A percentile compares a stretch with the other conserved stretches of the same genome.
Conservation (phyloP, 2,797 vertebrate species). For the Cuculus canorus region DNA sequence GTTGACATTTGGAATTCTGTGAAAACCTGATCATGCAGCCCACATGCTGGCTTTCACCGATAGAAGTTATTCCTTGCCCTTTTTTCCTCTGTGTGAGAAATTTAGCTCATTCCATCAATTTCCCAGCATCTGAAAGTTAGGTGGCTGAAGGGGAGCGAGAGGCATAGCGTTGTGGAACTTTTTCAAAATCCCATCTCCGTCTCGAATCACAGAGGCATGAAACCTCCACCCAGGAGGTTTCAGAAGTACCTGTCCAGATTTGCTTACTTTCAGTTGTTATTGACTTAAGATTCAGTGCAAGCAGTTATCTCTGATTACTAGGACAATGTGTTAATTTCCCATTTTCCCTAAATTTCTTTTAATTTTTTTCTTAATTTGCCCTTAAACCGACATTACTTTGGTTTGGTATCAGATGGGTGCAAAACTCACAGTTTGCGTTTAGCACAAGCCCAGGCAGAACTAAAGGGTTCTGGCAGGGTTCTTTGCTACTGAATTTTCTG, state of each 20-base stretch:
- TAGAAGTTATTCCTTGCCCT: background rate
- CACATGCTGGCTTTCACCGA: background rate
- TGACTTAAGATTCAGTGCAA: background rate
- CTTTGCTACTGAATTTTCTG: background rate
- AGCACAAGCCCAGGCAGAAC: background rate
- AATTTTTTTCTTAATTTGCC: background rate
- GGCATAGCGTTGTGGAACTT: background rate
- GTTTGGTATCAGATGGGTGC: background rate
- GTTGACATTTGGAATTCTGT: background rate
- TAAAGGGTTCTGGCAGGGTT: background rate
- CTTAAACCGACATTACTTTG: background rate
- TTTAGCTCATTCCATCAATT: background rate
- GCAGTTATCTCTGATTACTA: background rate
- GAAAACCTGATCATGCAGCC: background rate
- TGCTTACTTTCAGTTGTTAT: background rate
- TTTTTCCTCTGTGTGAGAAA: background rate
- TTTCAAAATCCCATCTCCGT: background rate
- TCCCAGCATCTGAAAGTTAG: background rate
- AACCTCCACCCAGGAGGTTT: background rate
- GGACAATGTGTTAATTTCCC: background rate
- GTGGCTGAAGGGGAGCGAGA: background rate
- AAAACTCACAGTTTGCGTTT: background rate
- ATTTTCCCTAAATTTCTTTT: background rate
- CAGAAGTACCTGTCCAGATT: rapidly evolving
- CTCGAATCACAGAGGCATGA: background rate